Evolutionary conservation across 2,888 invertebrate genomes (phyloP), one percentile per base, ranked within the genome.

Genomic region (Archips crataeganus): DNA sequence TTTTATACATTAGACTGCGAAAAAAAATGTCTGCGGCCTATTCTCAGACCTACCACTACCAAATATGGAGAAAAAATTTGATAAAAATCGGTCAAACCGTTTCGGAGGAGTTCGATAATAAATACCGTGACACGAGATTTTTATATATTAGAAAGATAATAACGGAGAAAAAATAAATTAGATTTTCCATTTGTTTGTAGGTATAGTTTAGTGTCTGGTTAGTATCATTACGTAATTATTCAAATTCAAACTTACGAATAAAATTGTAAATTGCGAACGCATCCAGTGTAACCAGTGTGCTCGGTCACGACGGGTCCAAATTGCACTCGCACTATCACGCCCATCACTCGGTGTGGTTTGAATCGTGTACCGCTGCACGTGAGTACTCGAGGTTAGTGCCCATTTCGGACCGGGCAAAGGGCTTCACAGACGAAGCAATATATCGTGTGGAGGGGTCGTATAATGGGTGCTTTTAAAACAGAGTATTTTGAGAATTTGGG

Each of bases 221-320:
- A 9, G 54, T 54, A 54, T 54, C 32, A 57, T 57, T 45, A 8
- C 5, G 45, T 45, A 23, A 62, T 57, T 32, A 11, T 47, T 13
- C 34, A 45, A 61, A 57, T 47, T 15, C n/a, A 54, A 47, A 45
- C 23, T 63, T 62, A 34, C 61, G 34, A 67, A 49, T 60, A 71
- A 47, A 59, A 73, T 42, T 45, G 15, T 59, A 68, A 63, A 72
- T 47, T 57, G 66, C 57, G 62, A 63, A 59, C 68, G 63, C 39
- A 49, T 59, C 60, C 60, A 36, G 42, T 39, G 73, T 63, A 63
- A 57, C 57, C 57, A 68, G 73, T 63, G 68, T 39, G 63, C 73
- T 63, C 34, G 51, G 63, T 74, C 73, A 74, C 74, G 74, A 73
- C 74, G 64, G 61, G 70, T 74, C 74, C 74, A 65, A 74, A 74